Evolutionary conservation across 2,797 vertebrate genomes (phyloP).

Genomic region (Phalanger gymnotis): DNA sequence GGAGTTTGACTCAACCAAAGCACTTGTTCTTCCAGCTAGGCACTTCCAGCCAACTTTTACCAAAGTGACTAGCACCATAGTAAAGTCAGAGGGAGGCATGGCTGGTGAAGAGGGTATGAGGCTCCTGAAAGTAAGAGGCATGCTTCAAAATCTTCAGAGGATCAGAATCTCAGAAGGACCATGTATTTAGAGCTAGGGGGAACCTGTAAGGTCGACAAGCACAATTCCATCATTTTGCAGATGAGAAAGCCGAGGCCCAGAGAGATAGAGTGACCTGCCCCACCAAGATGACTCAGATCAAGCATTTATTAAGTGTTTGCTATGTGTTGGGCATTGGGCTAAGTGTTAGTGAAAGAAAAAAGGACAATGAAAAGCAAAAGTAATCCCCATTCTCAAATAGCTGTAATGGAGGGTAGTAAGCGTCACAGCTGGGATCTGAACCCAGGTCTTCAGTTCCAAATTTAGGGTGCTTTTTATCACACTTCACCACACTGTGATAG

Average conservation of each 20-base stretch:
- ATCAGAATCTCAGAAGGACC: neutral
- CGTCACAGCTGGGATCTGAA: neutral
- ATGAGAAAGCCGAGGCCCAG: neutral
- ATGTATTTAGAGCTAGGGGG: neutral
- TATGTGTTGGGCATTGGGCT: neutral
- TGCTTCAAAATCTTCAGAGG: neutral
- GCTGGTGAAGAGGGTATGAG: neutral
- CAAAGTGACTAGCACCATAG: neutral
- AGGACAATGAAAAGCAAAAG: neutral
- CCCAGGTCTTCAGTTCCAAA: neutral
- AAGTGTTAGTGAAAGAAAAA: neutral
- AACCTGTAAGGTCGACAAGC: neutral
- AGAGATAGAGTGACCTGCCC: neutral
- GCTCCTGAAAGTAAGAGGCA: neutral
- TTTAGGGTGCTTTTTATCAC: neutral
- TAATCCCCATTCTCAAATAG: neutral
- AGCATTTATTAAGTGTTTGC: neutral
- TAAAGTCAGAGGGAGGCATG: no score
- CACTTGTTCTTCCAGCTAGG: neutral
- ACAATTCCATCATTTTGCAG: neutral
- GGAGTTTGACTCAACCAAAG: neutral
- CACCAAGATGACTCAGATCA: neutral
- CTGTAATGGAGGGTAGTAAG: neutral
- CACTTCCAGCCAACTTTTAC: neutral
- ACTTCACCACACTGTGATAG: neutral